phyloP scores from a whole-genome alignment of 2,888 invertebrate species.

The Melikaiella ostensackeni region DNA sequence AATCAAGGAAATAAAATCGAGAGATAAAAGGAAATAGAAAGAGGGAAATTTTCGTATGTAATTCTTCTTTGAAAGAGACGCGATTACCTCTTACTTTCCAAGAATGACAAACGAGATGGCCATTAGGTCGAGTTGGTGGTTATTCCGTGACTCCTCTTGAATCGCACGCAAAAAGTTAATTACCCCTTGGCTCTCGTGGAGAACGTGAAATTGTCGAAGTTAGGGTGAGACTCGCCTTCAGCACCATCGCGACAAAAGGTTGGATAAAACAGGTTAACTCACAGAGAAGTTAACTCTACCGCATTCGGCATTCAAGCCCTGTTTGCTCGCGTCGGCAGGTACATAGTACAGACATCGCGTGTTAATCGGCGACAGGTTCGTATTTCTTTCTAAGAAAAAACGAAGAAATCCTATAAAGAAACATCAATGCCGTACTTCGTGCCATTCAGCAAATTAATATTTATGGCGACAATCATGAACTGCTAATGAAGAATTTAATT shows the following conservation, averaged over 20 bases:
- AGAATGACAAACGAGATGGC: slow-evolving; percentile 69
- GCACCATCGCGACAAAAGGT: slow-evolving; percentile 31
- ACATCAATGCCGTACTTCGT: slow-evolving; percentile 8
- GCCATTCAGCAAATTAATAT: slow-evolving; percentile 31
- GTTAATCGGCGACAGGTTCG: slow-evolving; percentile 32
- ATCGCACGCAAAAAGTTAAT: slow-evolving; percentile 71
- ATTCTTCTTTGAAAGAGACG: slow-evolving; percentile 31
- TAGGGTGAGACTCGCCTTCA: slow-evolving; percentile 30
- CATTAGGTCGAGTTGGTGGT: slow-evolving; percentile 71
- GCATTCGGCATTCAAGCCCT: slow-evolving; percentile 61
- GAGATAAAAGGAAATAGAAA: slow-evolving; percentile 8
- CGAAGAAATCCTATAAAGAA: slow-evolving; percentile 12
- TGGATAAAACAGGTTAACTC: slow-evolving; percentile 56
- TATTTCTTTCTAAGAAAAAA: slow-evolving; percentile 31
- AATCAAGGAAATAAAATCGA: not conserved
- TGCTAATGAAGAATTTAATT: slow-evolving; percentile 35
- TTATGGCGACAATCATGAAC: slow-evolving; percentile 31
- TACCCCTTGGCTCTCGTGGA: slow-evolving; percentile 56
- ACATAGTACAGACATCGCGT: slow-evolving; percentile 32
- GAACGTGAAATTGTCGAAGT: slow-evolving; percentile 54
- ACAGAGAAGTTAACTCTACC: slow-evolving; percentile 53
- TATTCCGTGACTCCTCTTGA: slow-evolving; percentile 57
- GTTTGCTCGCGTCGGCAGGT: slow-evolving; percentile 45
- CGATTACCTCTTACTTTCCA: slow-evolving; percentile 46
- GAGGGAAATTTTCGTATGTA: slow-evolving; percentile 23